Conservation (phyloP, 1,140 invertebrate genomes). For the Sinonovacula constricta region DNA sequence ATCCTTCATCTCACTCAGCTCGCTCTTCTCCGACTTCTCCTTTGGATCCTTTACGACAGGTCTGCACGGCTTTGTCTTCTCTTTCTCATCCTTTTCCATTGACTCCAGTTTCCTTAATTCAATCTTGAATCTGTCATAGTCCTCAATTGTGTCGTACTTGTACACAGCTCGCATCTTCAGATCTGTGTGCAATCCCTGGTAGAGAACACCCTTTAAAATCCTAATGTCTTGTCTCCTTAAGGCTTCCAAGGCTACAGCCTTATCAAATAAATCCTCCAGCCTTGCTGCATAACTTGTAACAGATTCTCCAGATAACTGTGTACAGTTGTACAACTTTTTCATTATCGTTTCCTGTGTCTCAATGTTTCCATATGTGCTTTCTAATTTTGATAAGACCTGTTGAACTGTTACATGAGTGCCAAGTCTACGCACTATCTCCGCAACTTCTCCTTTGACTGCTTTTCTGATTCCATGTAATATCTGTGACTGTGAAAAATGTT, state of each 20-base stretch:
- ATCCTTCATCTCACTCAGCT: slow-evolving; percentile 2
- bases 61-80: neutral
- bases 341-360: slow-evolving; percentile 9
- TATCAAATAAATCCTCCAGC: slow-evolving; percentile 16
- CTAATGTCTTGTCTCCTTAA: neutral
- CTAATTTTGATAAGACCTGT: neutral
- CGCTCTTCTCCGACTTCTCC: neutral
- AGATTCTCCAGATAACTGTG: neutral
- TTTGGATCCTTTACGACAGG: neutral
- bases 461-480: slow-evolving; percentile 14
- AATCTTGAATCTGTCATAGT: slow-evolving; percentile 5
- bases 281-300: slow-evolving; percentile 1
- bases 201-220: neutral
- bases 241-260: slow-evolving; percentile 9
- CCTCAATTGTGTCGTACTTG: neutral
- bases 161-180: neutral
- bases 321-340: slow-evolving; percentile 24
- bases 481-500: neutral
- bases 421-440: slow-evolving; percentile 5
- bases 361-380: neutral
- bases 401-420: neutral
- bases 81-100: neutral
- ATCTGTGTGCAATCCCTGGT: slow-evolving; percentile 1
- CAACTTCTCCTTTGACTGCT: slow-evolving; percentile 1
- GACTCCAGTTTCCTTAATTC: slow-evolving; percentile 18